Base-by-base conservation (phyloP, 2,888 invertebrate genomes). In the Nesidiocoris tenuis region DNA sequence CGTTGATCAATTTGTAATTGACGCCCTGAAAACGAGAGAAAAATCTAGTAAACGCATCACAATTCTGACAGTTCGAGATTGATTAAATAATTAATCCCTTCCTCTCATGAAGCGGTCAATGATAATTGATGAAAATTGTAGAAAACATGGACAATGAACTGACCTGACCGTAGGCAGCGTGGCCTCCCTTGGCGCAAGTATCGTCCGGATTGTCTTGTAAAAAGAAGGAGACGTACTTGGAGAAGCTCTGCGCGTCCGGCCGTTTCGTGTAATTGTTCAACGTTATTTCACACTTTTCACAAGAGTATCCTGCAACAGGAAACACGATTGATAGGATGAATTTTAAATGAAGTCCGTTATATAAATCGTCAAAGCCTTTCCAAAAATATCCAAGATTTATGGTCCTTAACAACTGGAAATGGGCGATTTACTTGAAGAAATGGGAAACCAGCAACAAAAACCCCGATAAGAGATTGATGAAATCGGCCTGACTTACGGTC, bases 161-260 rank as follows among this genome's bases (percentile, higher is more conserved):
- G 76, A 82, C 93, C 75, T 87, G 88, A 0, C 88, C 88, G 82
- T 95, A 95, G 0, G 93, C 91, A 0, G 94, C 93, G 83, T 94
- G 94, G 0, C 95, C 95, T 0, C 87, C 94, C 85, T 95, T 95
- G 0, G 91, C 88, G 82, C 95, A 95, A 1, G 84, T 83, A 12
- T 71, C 54, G 77, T 88, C 87, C 0, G 94, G 95, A 85, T 93
- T 94, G 83, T 95, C 95, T 82, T 89, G 87, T 9, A 95, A 83
- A 86, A 95, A 96, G 86, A 87, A 94, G 0, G 93, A 90, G 23
- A 94, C 84, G 85, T 90, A 95, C 80, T 85, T 88, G 18, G 88
- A 85, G 84, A 95, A 95, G 78, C 88, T 88, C 0, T 81, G 80
- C 0, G 86, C 79, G 65, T 84, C 83, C 0, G 94, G 94, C 0